Evolutionary conservation across 2,113 vertebrate genomes (phyloP).

Genomic region (Chaetura pelagica): DNA sequence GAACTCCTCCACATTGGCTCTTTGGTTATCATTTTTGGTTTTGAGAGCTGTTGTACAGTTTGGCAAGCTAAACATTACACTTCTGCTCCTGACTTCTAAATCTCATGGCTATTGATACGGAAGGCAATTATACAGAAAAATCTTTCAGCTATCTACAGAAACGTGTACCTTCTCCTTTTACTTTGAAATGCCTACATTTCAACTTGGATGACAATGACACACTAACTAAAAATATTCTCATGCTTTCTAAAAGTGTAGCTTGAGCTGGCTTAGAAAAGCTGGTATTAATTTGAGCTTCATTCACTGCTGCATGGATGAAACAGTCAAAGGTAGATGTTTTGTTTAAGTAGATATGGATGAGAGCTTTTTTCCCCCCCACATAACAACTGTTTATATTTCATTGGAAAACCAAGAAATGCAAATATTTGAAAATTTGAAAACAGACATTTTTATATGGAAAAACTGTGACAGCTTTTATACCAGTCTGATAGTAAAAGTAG

Average conservation of each 20-base stretch:
- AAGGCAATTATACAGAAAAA: background rate
- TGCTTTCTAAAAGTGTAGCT: background rate
- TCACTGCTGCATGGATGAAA: background rate
- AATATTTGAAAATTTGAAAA: constrained; percentile 19
- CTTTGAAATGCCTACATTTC: background rate
- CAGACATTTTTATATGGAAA: background rate
- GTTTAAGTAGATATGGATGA: background rate
- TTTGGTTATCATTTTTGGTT: background rate
- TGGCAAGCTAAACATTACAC: background rate
- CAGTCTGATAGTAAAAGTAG: constrained; percentile 3
- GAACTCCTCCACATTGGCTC: background rate
- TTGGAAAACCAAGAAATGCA: background rate
- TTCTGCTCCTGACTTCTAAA: background rate
- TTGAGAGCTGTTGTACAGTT: background rate
- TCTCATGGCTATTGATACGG: background rate
- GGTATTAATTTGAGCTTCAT: background rate
- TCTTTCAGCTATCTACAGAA: background rate
- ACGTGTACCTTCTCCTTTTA: background rate
- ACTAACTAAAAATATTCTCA: background rate
- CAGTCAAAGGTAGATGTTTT: background rate
- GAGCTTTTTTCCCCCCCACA: background rate
- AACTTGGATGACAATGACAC: background rate
- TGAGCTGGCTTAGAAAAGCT: background rate
- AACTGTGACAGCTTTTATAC: background rate
- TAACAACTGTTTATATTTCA: background rate